These are phyloP conservation scores for Chymomyza procnemis DNA, from an alignment of 2,888 invertebrate species.

Conservation along the genomic window DNA sequence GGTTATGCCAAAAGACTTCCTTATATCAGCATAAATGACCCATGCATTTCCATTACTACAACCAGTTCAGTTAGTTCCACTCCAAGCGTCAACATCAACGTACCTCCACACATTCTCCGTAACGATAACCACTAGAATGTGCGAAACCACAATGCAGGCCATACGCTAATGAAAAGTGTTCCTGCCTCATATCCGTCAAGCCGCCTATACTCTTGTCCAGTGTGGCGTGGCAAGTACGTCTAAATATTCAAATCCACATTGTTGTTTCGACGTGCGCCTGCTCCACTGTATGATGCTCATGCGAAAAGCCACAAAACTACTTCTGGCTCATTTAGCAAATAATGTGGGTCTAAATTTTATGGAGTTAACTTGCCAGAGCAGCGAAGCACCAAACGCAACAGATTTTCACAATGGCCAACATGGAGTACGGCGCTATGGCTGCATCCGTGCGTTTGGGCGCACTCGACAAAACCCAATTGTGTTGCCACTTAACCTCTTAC, in stretches of 20 bases:
- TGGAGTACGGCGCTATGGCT: neutral
- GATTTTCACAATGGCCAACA: slow-evolving; percentile 10
- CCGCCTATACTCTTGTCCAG: slow-evolving; percentile 9
- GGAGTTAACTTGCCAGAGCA: slow-evolving; percentile 14
- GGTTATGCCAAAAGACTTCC: neutral
- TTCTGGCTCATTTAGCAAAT: slow-evolving; percentile 52
- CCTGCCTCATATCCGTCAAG: neutral
- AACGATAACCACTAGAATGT: neutral
- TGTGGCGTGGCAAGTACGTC: slow-evolving; percentile 5
- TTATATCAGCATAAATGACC: neutral
- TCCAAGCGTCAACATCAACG: neutral
- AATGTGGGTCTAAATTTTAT: slow-evolving; percentile 36
- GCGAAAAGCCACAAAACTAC: slow-evolving; percentile 35
- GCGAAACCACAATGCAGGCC: slow-evolving; percentile 9
- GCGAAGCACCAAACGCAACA: slow-evolving; percentile 3
- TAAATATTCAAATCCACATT: slow-evolving; percentile 8
- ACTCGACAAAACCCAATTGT: slow-evolving; percentile 31
- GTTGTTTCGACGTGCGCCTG: neutral
- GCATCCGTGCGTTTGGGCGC: neutral
- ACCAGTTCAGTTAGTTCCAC: neutral
- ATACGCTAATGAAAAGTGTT: slow-evolving; percentile 46
- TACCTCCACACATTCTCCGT: neutral
- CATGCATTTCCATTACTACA: neutral
- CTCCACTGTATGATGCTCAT: neutral
- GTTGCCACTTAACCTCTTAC: slow-evolving; percentile 34